These are phyloP conservation scores for Brachycybe producta DNA, from an alignment of 2,888 invertebrate species.

Conservation along the genomic window DNA sequence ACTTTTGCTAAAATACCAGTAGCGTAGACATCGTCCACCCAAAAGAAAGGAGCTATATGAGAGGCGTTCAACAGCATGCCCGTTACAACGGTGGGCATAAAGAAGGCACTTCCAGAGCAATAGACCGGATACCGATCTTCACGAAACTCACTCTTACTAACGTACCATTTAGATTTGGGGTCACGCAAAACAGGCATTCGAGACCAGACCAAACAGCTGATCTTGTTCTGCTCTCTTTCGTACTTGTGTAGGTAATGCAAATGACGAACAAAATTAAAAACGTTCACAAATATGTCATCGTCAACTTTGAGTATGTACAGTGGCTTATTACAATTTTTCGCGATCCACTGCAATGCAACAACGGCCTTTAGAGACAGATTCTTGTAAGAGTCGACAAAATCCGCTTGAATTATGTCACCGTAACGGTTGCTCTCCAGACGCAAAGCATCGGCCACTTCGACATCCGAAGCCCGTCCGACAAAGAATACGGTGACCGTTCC, in stretches of 20 bases:
- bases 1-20: slow-evolving; percentile 13
- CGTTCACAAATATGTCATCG: slow-evolving; percentile 18
- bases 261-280: slow-evolving; percentile 15
- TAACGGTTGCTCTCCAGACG: slow-evolving; percentile 13
- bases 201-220: slow-evolving; percentile 15
- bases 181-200: slow-evolving; percentile 13
- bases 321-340: slow-evolving; percentile 2
- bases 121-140: slow-evolving; percentile 13
- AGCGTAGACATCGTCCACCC: slow-evolving; percentile 17
- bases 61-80: slow-evolving; percentile 6
- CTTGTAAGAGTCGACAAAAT: slow-evolving; percentile 13
- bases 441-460: not conserved
- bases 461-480: slow-evolving; percentile 10
- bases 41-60: slow-evolving; percentile 8
- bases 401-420: slow-evolving; percentile 16
- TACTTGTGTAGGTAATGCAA: slow-evolving; percentile 5
- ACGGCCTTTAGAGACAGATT: slow-evolving; percentile 16
- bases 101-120: slow-evolving; percentile 16
- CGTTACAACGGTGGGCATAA: slow-evolving; percentile 4
- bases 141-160: slow-evolving; percentile 8
- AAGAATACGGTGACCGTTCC: slow-evolving; percentile 15
- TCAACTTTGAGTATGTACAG: slow-evolving; percentile 14
- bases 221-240: not conserved
- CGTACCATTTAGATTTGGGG: slow-evolving; percentile 16
- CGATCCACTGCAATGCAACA: slow-evolving; percentile 14